Evolutionary conservation across 30 jellyfish, hydroid and myxozoan genomes (phyloP), one percentile per base, ranked within the genome.

Genomic region (Haliclystus octoradiatus): DNA sequence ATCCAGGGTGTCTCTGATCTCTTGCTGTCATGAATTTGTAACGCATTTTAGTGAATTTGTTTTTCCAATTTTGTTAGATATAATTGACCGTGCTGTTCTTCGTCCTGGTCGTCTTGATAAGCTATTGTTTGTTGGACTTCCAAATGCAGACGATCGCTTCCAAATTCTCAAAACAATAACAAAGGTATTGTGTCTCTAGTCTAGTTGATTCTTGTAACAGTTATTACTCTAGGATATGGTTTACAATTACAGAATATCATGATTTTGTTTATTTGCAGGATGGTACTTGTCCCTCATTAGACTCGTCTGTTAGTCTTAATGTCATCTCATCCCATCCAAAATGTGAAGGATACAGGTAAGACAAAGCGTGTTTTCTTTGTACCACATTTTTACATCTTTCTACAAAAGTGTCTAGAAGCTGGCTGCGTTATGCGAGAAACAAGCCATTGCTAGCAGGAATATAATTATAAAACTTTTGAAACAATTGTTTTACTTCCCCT

Each of bases 101-200:
- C 84, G 99, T 3, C 96, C 96, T 24, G 99, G 99, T 22, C 78
- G 99, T 23, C 76, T 92, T 29, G 99, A 92, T 64, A 84, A 84
- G 62, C 64, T 82, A 40, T 75, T 92, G 2, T 84, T 52, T 62
- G 96, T 92, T 67, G 99, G 94, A 5, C 78, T 92, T 7, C 99
- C 99, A 0, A 29, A 70, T 26, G 66, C 82, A 2, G 82, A 61
- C 14, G 99, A 92, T 49, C 76, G 99, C 28, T 65, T 47, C 7
- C 75, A 85, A 50, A 92, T 92, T 13, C 70, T 92, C 70, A 82
- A 80, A 12, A 92, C 95, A 5, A 75, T 92, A 2, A 92, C 99
- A 3, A 92, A 84, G 95, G 99, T 92, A 35, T 26, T 1, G 15
- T 50, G 2, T 66, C 23, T 33, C 31, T 70, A 15, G 24, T 28